phyloP scores from a whole-genome alignment of 2,113 vertebrate species.

The Aegotheles bennettii region DNA sequence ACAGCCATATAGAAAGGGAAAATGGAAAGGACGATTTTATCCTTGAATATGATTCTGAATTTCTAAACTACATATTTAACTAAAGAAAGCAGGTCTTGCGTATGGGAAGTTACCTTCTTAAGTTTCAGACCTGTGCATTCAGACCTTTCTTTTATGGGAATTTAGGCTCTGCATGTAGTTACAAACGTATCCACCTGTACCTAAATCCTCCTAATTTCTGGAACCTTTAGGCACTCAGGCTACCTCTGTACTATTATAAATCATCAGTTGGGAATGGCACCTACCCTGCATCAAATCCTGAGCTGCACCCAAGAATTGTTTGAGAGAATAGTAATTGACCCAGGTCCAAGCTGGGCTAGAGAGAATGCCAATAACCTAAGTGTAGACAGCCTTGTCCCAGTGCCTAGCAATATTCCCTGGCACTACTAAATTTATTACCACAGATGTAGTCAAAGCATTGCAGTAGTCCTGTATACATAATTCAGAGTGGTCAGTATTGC shows the following conservation, averaged over 20 bases:
- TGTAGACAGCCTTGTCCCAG: neutral
- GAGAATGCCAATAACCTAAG: neutral
- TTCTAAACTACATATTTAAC: neutral
- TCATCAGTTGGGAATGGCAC: neutral
- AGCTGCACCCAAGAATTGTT: neutral
- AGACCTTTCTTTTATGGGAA: neutral
- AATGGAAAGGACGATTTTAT: neutral
- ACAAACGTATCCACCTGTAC: neutral
- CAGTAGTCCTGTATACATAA: neutral
- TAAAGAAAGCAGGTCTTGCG: neutral
- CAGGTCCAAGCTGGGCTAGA: neutral
- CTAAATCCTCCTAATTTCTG: neutral
- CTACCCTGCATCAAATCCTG: neutral
- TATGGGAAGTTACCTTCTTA: neutral
- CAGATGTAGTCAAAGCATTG: neutral
- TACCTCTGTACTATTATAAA: neutral
- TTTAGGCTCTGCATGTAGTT: neutral
- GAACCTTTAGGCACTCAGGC: neutral
- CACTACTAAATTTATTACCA: neutral
- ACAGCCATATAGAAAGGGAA: neutral
- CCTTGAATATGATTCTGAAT: neutral
- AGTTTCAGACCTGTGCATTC: neutral
- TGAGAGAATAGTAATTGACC: neutral
- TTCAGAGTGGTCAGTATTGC: neutral
- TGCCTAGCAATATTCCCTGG: neutral